These are phyloP conservation scores for Slavum lentiscoides DNA, from an alignment of 2,888 invertebrate species.

Conservation along the genomic window DNA sequence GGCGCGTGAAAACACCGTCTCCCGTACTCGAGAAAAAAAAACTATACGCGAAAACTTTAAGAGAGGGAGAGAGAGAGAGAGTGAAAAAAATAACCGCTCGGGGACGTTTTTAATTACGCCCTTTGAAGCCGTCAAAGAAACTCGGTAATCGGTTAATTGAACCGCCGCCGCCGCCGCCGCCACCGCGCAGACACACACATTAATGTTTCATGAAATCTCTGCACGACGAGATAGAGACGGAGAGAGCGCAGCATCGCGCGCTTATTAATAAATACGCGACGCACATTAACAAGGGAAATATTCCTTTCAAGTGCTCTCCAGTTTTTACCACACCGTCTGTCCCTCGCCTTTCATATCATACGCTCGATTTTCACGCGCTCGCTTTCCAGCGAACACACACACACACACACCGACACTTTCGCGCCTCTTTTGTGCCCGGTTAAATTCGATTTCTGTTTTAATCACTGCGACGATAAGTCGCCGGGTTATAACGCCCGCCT, in stretches of 20 bases:
- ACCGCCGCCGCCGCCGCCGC: slow-evolving; percentile 20
- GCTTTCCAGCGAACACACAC: neutral
- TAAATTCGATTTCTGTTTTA: slow-evolving; percentile 49
- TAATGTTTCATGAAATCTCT: slow-evolving; percentile 53
- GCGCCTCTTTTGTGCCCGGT: slow-evolving; percentile 45
- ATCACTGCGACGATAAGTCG: slow-evolving; percentile 15
- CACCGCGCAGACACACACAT: slow-evolving; percentile 38
- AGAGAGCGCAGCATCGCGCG: too few species aligned
- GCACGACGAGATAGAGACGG: neutral
- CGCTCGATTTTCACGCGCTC: slow-evolving; percentile 27
- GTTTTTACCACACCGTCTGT: slow-evolving; percentile 29
- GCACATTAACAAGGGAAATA: slow-evolving; percentile 41
- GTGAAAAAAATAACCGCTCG: slow-evolving; percentile 15
- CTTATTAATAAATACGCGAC: neutral
- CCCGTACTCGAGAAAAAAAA: neutral
- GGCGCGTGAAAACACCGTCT: too few species aligned
- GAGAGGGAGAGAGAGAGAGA: neutral
- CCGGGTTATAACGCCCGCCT: neutral
- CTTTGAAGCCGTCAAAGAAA: slow-evolving; percentile 48
- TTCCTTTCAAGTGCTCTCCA: slow-evolving; percentile 50
- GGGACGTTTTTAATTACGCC: slow-evolving; percentile 51
- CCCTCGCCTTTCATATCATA: neutral
- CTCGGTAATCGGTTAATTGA: slow-evolving; percentile 53
- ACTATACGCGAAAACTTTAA: slow-evolving; percentile 16
- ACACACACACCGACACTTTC: slow-evolving; percentile 38